Evolutionary conservation across 2,888 invertebrate species (phyloP).

Genomic region (Eilema griseolum): DNA sequence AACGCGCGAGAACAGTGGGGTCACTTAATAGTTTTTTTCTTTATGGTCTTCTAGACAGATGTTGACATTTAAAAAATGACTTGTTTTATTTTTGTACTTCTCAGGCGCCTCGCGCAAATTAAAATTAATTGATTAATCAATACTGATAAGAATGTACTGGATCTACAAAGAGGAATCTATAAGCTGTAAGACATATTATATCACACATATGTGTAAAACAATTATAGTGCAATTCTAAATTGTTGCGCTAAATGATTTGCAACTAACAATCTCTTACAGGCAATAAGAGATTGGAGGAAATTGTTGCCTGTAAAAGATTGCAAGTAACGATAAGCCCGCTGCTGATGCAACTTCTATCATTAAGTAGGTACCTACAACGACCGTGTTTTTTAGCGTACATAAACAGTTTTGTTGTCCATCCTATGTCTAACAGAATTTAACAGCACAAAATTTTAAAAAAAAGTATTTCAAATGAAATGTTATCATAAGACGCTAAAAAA

Average conservation of each 20-base stretch:
- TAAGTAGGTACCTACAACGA: no score
- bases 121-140: background rate
- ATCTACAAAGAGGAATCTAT: background rate
- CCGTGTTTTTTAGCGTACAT: background rate
- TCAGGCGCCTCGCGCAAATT: background rate
- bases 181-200: background rate
- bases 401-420: background rate
- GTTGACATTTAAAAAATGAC: background rate
- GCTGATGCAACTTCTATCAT: no score
- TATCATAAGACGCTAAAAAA: slow-evolving; percentile 21
- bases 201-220: background rate
- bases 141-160: background rate
- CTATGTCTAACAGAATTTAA: no score
- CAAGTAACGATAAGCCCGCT: no score
- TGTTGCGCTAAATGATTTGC: no score
- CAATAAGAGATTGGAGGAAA: no score
- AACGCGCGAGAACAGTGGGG: slow-evolving; percentile 20
- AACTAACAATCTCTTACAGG: no score
- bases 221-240: no score
- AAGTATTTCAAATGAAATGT: slow-evolving; percentile 15
- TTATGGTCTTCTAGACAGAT: background rate
- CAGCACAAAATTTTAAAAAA: background rate
- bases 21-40: slow-evolving; percentile 23
- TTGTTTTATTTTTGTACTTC: background rate
- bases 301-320: no score